Conservation (phyloP, 2,113 vertebrate genomes). For the Meriones unguiculatus region DNA sequence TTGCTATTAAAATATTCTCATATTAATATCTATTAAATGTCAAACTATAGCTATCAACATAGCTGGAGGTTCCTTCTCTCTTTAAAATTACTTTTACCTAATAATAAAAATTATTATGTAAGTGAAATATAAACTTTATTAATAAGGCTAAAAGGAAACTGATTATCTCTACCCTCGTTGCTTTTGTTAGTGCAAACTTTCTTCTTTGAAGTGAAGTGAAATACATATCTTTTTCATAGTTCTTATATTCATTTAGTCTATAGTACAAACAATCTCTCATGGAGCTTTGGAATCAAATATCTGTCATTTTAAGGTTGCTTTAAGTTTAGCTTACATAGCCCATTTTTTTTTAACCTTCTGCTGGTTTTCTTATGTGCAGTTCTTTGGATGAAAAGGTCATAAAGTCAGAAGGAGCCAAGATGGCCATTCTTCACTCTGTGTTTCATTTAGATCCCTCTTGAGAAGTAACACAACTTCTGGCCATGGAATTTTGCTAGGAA, state of each 20-base stretch:
- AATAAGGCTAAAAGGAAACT: not conserved
- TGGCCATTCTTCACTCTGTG: not conserved
- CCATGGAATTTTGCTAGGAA: not conserved
- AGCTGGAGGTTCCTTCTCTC: not conserved
- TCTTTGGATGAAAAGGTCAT: not conserved
- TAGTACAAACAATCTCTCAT: not conserved
- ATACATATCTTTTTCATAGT: not conserved
- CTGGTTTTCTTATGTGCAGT: not conserved
- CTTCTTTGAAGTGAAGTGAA: not conserved
- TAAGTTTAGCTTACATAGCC: not conserved
- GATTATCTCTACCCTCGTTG: conserved; percentile 6
- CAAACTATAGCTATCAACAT: conserved; percentile 34
- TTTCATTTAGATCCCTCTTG: not conserved
- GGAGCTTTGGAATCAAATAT: conserved; percentile 16
- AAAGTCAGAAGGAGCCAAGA: not conserved
- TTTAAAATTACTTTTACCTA: conserved; percentile 34
- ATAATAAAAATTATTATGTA: conserved; percentile 22
- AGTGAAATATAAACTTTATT: not conserved
- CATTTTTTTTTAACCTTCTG: not conserved
- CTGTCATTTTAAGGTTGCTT: not conserved
- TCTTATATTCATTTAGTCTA: not conserved
- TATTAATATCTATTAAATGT: conserved; percentile 33
- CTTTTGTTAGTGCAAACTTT: not conserved
- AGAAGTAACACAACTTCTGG: not conserved
- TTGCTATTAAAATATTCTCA: not conserved